A percentile compares a stretch with the other conserved stretches of the same genome.
phyloP scores from a whole-genome alignment of 2,113 vertebrate genomes.

The Lepus europaeus region DNA sequence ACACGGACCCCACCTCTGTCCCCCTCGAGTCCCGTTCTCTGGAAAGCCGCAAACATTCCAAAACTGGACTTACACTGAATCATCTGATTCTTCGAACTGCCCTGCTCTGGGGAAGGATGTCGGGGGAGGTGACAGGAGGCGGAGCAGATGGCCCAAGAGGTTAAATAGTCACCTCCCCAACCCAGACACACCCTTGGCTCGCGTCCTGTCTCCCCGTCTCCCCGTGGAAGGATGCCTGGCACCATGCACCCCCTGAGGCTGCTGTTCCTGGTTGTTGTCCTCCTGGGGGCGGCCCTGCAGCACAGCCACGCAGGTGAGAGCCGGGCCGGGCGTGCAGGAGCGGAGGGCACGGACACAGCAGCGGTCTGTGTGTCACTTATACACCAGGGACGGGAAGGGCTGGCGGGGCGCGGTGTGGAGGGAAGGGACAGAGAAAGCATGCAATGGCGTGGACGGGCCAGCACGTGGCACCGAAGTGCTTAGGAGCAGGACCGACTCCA shows the following conservation, averaged over 20 bases:
- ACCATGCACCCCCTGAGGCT: conserved; percentile 35
- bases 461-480: too few relatives aligned
- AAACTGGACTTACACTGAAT: conserved; percentile 64
- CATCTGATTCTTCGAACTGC: conserved; percentile 68
- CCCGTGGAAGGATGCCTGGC: neutral
- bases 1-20: conserved; percentile 32
- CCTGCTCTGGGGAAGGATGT: neutral
- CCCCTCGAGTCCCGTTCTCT: conserved; percentile 50
- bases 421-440: neutral
- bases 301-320: conserved; percentile 56
- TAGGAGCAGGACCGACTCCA: neutral
- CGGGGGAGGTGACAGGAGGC: conserved; percentile 13
- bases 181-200: neutral
- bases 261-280: conserved; percentile 53
- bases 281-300: conserved; percentile 73
- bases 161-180: conserved; percentile 73
- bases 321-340: neutral
- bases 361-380: neutral
- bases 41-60: conserved; percentile 84
- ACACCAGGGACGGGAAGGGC: neutral
- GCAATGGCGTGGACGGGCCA: neutral
- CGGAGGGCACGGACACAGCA: neutral
- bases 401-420: neutral
- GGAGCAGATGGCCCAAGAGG: conserved; percentile 36
- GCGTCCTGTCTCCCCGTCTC: neutral